Conservation (phyloP, 2,113 vertebrate species). For the Ifrita kowaldi region DNA sequence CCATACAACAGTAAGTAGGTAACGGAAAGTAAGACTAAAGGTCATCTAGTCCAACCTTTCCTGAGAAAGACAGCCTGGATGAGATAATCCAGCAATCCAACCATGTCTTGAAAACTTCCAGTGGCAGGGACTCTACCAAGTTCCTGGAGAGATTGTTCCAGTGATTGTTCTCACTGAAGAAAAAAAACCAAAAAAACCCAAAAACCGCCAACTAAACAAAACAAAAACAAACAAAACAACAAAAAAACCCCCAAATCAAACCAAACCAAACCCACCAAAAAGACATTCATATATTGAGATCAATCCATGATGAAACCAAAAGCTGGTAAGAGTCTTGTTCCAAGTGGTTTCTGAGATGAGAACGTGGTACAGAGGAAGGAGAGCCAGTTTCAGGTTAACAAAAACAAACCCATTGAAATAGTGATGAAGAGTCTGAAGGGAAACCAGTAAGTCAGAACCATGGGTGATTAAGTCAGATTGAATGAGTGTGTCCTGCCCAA, state of each 20-base stretch:
- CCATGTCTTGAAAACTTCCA: fast-evolving
- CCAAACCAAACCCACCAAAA: background rate
- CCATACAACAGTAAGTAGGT: too few species aligned
- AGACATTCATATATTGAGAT: background rate
- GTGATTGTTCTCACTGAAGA: background rate
- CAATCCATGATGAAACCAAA: background rate
- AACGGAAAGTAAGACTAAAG: background rate
- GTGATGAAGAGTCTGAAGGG: background rate
- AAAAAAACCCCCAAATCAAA: background rate
- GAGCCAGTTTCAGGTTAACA: background rate
- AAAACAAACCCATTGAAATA: background rate
- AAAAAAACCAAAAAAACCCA: background rate
- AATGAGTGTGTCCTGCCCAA: background rate
- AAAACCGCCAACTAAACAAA: background rate
- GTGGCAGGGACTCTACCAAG: background rate
- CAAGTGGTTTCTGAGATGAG: background rate
- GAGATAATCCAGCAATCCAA: background rate
- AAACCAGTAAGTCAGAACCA: background rate
- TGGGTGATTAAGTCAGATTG: background rate
- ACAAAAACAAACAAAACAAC: too few species aligned
- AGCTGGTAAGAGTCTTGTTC: background rate
- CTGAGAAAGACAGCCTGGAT: background rate
- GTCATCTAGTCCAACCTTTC: background rate
- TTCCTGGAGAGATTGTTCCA: background rate
- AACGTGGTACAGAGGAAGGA: background rate